Evolutionary conservation across 2,888 invertebrate genomes (phyloP).

Genomic region (Leptogaster cylindrica): DNA sequence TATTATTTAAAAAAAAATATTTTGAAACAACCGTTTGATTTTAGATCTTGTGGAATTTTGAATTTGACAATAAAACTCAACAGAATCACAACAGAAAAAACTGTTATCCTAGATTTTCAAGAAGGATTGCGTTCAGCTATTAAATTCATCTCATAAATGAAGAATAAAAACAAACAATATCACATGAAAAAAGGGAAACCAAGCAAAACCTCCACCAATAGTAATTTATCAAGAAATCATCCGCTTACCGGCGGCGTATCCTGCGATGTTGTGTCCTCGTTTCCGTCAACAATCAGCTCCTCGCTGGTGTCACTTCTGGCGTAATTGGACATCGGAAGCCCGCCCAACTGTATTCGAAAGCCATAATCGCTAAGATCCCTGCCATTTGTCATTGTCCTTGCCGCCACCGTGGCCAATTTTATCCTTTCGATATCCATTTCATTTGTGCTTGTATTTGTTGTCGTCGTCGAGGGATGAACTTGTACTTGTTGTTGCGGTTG

Average conservation of each 20-base stretch:
- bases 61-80: too few species aligned
- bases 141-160: too few species aligned
- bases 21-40: too few species aligned
- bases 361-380: slow-evolving; percentile 61
- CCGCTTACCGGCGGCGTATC: slow-evolving; percentile 61
- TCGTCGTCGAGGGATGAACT: slow-evolving; percentile 29
- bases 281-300: slow-evolving; percentile 62
- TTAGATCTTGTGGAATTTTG: too few species aligned
- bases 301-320: slow-evolving; percentile 62
- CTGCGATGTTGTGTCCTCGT: slow-evolving; percentile 61
- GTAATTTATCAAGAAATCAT: not conserved
- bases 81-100: too few species aligned
- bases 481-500: slow-evolving; percentile 45
- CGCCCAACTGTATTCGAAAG: slow-evolving; percentile 62
- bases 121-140: not conserved
- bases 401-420: slow-evolving; percentile 59
- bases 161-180: too few species aligned
- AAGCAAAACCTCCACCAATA: too few species aligned
- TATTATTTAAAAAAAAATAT: too few species aligned
- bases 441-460: slow-evolving; percentile 44
- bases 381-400: slow-evolving; percentile 49
- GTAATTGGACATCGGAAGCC: slow-evolving; percentile 60
- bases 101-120: not conserved
- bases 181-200: too few species aligned
- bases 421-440: slow-evolving; percentile 61